Evolutionary conservation across 2,797 vertebrate species (phyloP), one percentile per base, ranked within the genome.

Genomic region (Remorina albescens): DNA sequence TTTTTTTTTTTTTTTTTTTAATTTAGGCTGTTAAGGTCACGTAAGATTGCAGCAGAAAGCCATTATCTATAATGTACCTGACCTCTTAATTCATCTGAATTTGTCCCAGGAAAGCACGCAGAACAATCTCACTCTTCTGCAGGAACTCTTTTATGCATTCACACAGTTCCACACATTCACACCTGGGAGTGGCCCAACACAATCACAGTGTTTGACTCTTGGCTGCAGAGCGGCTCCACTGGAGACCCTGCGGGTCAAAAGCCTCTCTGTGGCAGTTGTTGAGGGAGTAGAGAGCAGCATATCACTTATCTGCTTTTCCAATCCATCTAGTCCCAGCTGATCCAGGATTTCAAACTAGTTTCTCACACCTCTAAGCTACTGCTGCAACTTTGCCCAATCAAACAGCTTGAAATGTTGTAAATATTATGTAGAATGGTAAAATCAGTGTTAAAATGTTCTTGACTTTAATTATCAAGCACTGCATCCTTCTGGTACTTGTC

Each of bases 111-210:
- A 41, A 39, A 41, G 19, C 10, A 2, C 23, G 1, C 30, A 18
- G 12, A 41, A 61, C 30, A 49, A 12, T 32, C 19, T 15, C 5
- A 1, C 19, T n/a, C 36, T 19, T 59, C 70, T 62, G 39, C 39
- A 64, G 34, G 42, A 73, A 65, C 13, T 67, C n/a, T 25, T 58
- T 66, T 78, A 76, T 63, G 65, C 55, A 70, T 80, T 86, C 72
- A 80, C 50, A 41, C 25, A 12, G 65, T 74, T 81, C 74, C 58
- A 67, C 66, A 58, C 71, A 30, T 58, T 78, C 58, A 81, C 77
- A 76, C 78, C 70, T 71, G 80, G 80, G 86, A 85, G 67, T 81
- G 69, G 80, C 62, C 84, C 82, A 53, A 72, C 78, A 82, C 58
- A 75, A 86, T 86, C 77, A 47, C 65, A 74, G 81, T 1, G 56